Conservation (phyloP, 2,797 vertebrate genomes). For the Rhinella marina region DNA sequence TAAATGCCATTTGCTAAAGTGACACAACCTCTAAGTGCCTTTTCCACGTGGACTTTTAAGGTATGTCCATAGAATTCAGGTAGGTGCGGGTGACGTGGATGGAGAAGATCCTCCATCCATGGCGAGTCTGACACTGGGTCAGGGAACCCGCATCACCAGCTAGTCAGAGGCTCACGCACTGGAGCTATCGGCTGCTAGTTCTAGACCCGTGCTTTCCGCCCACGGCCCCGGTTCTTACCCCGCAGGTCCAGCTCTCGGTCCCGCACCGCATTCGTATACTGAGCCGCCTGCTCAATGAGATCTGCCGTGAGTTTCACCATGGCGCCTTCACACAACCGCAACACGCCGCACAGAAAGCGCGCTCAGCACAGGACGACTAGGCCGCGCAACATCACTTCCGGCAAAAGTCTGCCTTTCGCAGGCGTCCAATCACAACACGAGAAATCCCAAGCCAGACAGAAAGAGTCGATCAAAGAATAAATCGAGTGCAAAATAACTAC, state of each 20-base stretch:
- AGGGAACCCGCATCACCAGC: no score
- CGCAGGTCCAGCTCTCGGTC: slow-evolving; percentile 90
- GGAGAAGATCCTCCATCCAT: no score
- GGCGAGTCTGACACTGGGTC: no score
- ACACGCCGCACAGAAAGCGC: background rate
- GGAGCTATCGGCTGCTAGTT: no score
- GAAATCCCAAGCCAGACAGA: background rate
- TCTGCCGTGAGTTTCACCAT: slow-evolving; percentile 96
- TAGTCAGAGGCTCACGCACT: no score
- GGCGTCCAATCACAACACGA: background rate
- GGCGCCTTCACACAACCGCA: background rate
- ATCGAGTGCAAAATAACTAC: background rate
- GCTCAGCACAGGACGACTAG: background rate
- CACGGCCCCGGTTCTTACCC: slow-evolving; percentile 72
- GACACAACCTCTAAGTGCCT: no score
- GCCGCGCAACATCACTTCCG: slow-evolving; percentile 40
- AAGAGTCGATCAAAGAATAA: background rate
- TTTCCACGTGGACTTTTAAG: no score
- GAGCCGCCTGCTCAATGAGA: slow-evolving; percentile 92
- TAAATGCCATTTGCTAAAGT: no score
- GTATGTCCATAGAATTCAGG: no score
- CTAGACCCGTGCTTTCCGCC: no score
- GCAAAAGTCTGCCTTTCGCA: no score
- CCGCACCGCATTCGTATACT: slow-evolving; percentile 91
- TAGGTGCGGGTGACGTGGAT: no score